Evolutionary conservation across 2,888 invertebrate species (phyloP).

Genomic region (Matsumyia berberina): DNA sequence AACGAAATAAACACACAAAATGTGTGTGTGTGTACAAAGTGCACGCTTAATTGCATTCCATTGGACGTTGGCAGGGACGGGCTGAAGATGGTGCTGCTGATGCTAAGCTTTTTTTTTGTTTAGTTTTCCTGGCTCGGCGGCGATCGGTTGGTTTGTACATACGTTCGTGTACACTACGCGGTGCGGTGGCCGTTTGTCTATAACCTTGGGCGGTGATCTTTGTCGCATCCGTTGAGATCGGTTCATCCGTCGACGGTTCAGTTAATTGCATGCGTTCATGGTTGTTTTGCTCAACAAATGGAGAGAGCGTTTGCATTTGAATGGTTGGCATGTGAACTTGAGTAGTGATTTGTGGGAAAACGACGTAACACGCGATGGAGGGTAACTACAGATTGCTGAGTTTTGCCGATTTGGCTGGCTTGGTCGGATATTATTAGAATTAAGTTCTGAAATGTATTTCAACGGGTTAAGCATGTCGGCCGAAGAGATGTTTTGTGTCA

Average conservation of each 20-base stretch:
- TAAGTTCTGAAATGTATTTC: too few relatives aligned
- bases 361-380: too few relatives aligned
- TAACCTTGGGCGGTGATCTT: conserved; percentile 54
- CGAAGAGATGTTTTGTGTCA: too few relatives aligned
- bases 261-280: conserved; percentile 19
- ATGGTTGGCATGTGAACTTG: too few relatives aligned
- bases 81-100: too few relatives aligned
- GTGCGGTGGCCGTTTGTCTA: conserved; percentile 22
- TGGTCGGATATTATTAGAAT: too few relatives aligned
- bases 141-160: not conserved
- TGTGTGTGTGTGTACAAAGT: conserved; percentile 6
- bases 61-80: conserved; percentile 11
- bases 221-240: conserved; percentile 46
- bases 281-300: not conserved
- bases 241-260: conserved; percentile 42
- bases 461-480: too few relatives aligned
- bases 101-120: conserved; percentile 22
- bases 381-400: too few relatives aligned
- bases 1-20: conserved; percentile 3
- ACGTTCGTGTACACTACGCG: conserved; percentile 1
- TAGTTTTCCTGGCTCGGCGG: conserved; percentile 12
- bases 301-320: not conserved
- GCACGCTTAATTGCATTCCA: conserved; percentile 43
- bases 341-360: too few relatives aligned
- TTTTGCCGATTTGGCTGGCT: too few relatives aligned